A percentile compares a stretch with the other conserved stretches of the same genome.
Evolutionary conservation across 2,888 invertebrate genomes (phyloP).

Genomic region (Rhyacophila evoluta): DNA sequence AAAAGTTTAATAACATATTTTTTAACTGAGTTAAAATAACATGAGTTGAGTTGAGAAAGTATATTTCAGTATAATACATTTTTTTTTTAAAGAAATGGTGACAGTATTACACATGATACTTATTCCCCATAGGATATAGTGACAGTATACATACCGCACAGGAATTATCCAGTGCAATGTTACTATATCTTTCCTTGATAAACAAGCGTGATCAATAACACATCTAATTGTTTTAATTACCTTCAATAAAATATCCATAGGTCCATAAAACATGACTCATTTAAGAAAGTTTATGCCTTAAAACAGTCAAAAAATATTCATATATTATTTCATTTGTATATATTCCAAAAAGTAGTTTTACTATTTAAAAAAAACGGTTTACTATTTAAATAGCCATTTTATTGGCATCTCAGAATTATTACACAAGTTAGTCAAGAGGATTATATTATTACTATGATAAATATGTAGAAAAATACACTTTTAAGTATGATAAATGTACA

Average conservation of each 20-base stretch:
- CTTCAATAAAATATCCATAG: not conserved
- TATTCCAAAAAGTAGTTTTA: slow-evolving; percentile 14
- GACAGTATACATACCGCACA: too few species aligned
- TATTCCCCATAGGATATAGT: too few species aligned
- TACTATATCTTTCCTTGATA: too few species aligned
- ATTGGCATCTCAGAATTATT: not conserved
- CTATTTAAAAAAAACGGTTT: not conserved
- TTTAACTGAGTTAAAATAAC: too few species aligned
- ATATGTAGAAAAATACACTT: slow-evolving; percentile 16
- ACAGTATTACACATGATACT: too few species aligned
- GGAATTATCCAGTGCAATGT: too few species aligned
- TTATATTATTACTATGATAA: not conserved
- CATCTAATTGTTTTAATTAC: too few species aligned
- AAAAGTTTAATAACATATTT: too few species aligned
- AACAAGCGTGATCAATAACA: too few species aligned
- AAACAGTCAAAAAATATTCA: slow-evolving; percentile 17
- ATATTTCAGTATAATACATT: too few species aligned
- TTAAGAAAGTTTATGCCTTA: not conserved
- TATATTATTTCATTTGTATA: not conserved
- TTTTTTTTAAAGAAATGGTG: too few species aligned
- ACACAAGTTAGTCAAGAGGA: not conserved
- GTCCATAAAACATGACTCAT: not conserved
- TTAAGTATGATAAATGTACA: not conserved
- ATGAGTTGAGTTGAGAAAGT: too few species aligned
- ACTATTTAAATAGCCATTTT: not conserved